Evolutionary conservation across 2,113 vertebrate species (phyloP), one percentile per base, ranked within the genome.

Genomic region (Varanus komodoensis): DNA sequence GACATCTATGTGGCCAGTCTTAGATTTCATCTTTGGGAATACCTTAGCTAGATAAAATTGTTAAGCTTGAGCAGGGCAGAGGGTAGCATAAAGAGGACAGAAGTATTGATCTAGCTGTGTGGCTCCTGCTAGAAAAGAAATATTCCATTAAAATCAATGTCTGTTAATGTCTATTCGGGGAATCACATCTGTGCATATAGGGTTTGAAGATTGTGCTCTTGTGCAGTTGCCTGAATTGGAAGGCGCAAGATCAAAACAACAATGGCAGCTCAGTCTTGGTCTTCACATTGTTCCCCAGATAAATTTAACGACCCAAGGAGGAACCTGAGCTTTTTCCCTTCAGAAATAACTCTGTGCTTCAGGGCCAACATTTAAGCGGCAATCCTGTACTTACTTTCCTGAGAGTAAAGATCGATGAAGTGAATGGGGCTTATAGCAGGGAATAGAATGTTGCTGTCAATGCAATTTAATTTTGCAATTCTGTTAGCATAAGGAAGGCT

Each of bases 121-220:
- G 92, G 79, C 14, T 0, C 0, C 68, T 75, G 38, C 15, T 27
- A 15, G 86, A 38, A 4, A 78, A 69, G 83, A 93, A 92, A 84
- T 88, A 88, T 77, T 92, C 84, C 93, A 87, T 0, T 7, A 5
- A 50, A 74, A 54, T 4, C 27, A 88, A 57, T 84, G 84, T 89
- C 64, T 27, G 54, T 50, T 29, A 29, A 32, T 48, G 17, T 15
- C 6, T 85, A 57, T 75, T 57, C 25, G 48, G 23, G 69, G 38
- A 83, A 91, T 88, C 94, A 21, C 77, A 86, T 80, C 92, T 92
- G 88, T 67, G 89, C 75, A 82, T 19, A 32, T 54, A 38, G 54
- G 15, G 48, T 0, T 3, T 23, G 57, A 61, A 82, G 11, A 25
- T 11, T 50, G 6, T 50, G 3, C 8, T 32, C 32, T 73, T 73